Evolutionary conservation across 2,797 vertebrate genomes (phyloP).

Genomic region (Acropternis orthonyx): DNA sequence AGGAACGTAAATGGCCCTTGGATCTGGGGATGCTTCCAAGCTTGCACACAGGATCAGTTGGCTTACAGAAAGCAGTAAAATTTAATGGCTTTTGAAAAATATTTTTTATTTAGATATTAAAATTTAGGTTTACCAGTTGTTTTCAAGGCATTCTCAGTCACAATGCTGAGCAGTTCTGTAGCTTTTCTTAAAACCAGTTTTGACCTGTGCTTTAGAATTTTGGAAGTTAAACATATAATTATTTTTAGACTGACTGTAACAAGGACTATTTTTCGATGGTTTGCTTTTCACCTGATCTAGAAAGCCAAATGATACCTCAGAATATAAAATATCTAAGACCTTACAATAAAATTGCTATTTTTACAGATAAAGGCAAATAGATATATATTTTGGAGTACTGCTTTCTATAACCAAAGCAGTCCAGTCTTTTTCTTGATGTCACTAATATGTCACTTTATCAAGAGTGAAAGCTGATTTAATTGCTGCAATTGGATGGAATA

Average conservation of each 20-base stretch:
- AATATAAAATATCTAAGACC: neutral
- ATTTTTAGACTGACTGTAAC: neutral
- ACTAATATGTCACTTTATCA: neutral
- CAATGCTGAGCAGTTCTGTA: neutral
- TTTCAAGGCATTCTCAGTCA: neutral
- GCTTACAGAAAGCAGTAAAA: neutral
- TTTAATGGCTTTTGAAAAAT: neutral
- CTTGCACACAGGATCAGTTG: neutral
- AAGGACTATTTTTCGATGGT: neutral
- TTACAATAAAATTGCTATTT: neutral
- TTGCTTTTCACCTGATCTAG: neutral
- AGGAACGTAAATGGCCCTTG: neutral
- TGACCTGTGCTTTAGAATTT: neutral
- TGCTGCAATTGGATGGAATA: neutral
- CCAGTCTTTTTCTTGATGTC: neutral
- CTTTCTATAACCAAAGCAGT: neutral
- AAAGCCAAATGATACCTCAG: neutral
- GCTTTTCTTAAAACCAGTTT: neutral
- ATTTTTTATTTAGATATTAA: neutral
- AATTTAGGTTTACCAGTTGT: neutral
- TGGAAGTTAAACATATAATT: neutral
- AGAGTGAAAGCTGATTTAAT: neutral
- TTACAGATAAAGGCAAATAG: neutral
- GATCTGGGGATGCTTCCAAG: slow-evolving; percentile 5
- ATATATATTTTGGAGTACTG: neutral